Evolutionary conservation across 2,888 invertebrate species (phyloP), one percentile per base, ranked within the genome.

Genomic region (Mimas tiliae): DNA sequence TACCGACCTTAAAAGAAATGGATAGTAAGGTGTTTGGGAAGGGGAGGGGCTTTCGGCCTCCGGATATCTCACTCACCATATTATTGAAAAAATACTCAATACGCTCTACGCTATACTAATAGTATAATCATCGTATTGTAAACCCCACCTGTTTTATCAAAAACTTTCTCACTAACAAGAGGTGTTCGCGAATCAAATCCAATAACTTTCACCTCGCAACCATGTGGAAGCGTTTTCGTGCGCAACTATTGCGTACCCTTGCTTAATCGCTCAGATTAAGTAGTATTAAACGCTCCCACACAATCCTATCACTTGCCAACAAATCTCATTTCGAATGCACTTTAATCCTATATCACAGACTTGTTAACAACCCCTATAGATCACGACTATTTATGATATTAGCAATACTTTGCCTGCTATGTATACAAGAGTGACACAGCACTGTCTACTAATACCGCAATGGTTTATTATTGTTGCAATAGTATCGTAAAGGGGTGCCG

Each of bases 321-420:
- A 88, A 91, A 91, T 91, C 91, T 86, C 85, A 88, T 92, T 91
- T 86, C 82, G 85, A 87, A 83, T 90, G 89, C 91, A 90, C 88
- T 90, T 88, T 89, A 90, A 90, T 88, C 89, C 84, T 68, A 69
- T 67, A 74, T 72, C 71, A 69, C 64, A 66, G 50, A 68, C 42
- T 62, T 58, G 65, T 77, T 70, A 69, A 62, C 45, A 63, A n/a
- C 51, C 45, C 21, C 27, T 6, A 4, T 9, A 16, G 4, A 8
- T 14, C n/a, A n/a, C 19, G 12, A 42, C 9, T 21, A 9, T n/a
- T n/a, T 52, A 6, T 6, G 1, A 6, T 51, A 12, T 21, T 8
- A 21, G 9, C 55, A 16, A 16, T 64, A 38, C 67, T 65, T 52
- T 62, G 51, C 62, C 9, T 12, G 21, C 2, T 62, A 0, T 8